Percentiles rank a stretch among this genome's conserved stretches.
These are phyloP conservation scores for Notocelia uddmanniana DNA, from an alignment of 2,888 invertebrate species.

Conservation along the genomic window DNA sequence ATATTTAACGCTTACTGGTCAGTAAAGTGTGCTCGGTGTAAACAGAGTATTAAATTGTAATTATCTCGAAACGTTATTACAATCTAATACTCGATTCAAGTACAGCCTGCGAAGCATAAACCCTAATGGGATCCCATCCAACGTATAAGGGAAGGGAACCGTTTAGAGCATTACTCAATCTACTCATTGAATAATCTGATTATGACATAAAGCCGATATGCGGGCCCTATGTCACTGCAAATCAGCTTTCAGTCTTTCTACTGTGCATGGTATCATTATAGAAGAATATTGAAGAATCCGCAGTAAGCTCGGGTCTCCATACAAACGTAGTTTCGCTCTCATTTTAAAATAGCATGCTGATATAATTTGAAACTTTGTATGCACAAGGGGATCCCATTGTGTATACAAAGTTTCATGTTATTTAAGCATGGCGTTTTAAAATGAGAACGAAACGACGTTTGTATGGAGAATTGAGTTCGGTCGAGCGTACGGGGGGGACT, in stretches of 20 bases:
- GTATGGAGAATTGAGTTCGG: too few species aligned
- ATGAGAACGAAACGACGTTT: too few species aligned
- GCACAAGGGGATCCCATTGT: too few species aligned
- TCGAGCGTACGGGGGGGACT: too few species aligned
- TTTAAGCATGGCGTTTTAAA: too few species aligned
- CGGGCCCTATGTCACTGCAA: slow-evolving; percentile 53
- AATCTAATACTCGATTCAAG: not conserved
- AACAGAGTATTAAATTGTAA: too few species aligned
- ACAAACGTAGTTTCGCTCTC: too few species aligned
- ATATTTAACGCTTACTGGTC: too few species aligned
- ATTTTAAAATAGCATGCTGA: too few species aligned
- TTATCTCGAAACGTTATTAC: not conserved
- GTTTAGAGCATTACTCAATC: slow-evolving; percentile 41
- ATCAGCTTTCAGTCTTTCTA: slow-evolving; percentile 47
- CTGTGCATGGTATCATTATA: not conserved
- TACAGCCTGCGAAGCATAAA: slow-evolving; percentile 6
- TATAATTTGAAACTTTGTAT: too few species aligned
- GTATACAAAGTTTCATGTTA: too few species aligned
- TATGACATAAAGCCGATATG: slow-evolving; percentile 53
- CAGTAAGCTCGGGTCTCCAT: too few species aligned
- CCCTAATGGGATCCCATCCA: slow-evolving; percentile 16
- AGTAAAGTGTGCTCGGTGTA: not conserved
- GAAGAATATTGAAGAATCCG: not conserved
- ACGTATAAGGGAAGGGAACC: slow-evolving; percentile 30
- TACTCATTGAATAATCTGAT: slow-evolving; percentile 57